Conservation (phyloP, 2,113 vertebrate species). For the Jacana jacana region DNA sequence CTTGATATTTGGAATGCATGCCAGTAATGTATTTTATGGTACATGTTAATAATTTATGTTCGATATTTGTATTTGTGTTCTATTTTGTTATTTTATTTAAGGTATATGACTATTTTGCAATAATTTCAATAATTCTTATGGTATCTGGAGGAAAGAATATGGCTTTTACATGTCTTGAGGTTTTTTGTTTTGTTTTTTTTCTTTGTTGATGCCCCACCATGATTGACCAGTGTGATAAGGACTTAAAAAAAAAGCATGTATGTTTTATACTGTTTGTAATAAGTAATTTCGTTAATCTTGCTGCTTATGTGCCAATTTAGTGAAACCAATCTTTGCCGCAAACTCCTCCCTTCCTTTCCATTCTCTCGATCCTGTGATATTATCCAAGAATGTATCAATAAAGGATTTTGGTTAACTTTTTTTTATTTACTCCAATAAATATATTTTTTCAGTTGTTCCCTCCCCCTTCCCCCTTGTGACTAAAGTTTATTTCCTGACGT, state of each 20-base stretch:
- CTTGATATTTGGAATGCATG: conserved; percentile 82
- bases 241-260: conserved; percentile 80
- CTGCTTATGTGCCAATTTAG: conserved; percentile 88
- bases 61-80: conserved; percentile 82
- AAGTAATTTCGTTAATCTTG: conserved; percentile 86
- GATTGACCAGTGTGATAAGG: conserved; percentile 78
- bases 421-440: conserved; percentile 78
- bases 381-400: conserved; percentile 88
- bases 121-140: conserved; percentile 77
- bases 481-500: not conserved
- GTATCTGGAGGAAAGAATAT: conserved; percentile 73
- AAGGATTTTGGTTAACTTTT: conserved; percentile 88
- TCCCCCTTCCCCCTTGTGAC: conserved; percentile 32
- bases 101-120: conserved; percentile 80
- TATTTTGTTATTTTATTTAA: conserved; percentile 75
- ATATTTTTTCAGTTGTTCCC: conserved; percentile 60
- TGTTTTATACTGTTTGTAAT: conserved; percentile 88
- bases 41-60: conserved; percentile 78
- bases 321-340: conserved; percentile 76
- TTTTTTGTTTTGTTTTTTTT: conserved; percentile 55
- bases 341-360: conserved; percentile 66
- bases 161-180: conserved; percentile 79
- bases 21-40: conserved; percentile 81
- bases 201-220: conserved; percentile 78
- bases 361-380: conserved; percentile 82